phyloP scores from a whole-genome alignment of 2,888 invertebrate species.

The Tipula vernalis region DNA sequence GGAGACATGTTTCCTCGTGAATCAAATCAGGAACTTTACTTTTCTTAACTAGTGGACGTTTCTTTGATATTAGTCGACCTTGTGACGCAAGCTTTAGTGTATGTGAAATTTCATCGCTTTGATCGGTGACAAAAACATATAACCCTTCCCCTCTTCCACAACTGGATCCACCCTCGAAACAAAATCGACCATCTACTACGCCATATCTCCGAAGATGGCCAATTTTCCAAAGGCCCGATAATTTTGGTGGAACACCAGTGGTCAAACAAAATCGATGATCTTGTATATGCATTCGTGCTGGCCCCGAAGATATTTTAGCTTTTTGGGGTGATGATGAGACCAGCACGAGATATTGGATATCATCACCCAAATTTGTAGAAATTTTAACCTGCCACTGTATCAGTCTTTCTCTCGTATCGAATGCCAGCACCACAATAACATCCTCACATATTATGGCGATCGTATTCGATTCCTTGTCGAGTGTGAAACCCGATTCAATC shows the following conservation, averaged over 20 bases:
- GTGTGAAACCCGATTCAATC: conserved; percentile 73
- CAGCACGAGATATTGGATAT: conserved; percentile 63
- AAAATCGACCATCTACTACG: conserved; percentile 71
- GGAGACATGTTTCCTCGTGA: background rate
- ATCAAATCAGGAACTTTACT: background rate
- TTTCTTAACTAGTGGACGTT: conserved; percentile 28
- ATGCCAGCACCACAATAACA: conserved; percentile 72
- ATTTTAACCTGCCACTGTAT: conserved; percentile 84
- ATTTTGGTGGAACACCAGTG: conserved; percentile 65
- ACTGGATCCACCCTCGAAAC: conserved; percentile 80
- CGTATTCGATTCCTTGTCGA: conserved; percentile 82
- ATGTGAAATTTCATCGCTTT: conserved; percentile 61
- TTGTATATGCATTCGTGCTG: conserved; percentile 69
- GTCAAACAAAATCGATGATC: conserved; percentile 71
- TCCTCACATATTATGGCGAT: conserved; percentile 81
- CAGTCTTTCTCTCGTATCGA: conserved; percentile 71
- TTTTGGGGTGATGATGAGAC: conserved; percentile 63
- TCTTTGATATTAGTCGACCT: conserved; percentile 47
- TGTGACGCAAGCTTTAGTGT: conserved; percentile 58
- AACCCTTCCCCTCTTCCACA: conserved; percentile 76
- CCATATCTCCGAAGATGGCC: conserved; percentile 54
- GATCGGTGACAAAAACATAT: conserved; percentile 65
- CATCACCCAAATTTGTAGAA: conserved; percentile 73
- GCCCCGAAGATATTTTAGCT: conserved; percentile 62
- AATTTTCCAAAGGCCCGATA: conserved; percentile 60